phyloP scores from a whole-genome alignment of 1,140 invertebrate species.

The Drosophila sulfurigaster region DNA sequence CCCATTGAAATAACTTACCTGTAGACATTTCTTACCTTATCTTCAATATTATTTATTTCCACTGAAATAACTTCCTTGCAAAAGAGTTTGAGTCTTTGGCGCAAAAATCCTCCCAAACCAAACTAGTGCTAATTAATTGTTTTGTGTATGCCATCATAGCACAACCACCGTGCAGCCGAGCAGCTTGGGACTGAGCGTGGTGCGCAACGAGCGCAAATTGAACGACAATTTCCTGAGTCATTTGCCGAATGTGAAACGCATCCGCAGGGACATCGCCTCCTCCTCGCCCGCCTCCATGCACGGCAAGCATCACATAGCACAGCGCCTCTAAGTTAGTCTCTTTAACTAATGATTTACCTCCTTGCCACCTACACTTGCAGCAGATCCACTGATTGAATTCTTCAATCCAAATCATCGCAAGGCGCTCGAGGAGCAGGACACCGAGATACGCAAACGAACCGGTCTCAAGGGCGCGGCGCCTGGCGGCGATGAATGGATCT shows the following conservation, averaged over 20 bases:
- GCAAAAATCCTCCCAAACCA: neutral
- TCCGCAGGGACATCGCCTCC: conserved; percentile 57
- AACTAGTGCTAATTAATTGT: too few relatives aligned
- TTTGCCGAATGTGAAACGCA: conserved; percentile 37
- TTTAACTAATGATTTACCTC: too few relatives aligned
- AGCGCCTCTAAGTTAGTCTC: too few relatives aligned
- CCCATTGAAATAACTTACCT: too few relatives aligned
- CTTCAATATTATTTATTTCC: too few relatives aligned
- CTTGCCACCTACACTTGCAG: conserved; percentile 53
- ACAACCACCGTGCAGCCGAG: conserved; percentile 19
- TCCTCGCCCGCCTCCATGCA: conserved; percentile 67
- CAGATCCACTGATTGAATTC: conserved; percentile 88
- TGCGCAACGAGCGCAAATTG: conserved; percentile 63
- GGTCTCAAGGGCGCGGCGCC: conserved; percentile 87
- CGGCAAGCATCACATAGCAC: conserved; percentile 41
- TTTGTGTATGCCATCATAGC: neutral
- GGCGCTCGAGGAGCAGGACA: conserved; percentile 88
- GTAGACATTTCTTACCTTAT: too few relatives aligned
- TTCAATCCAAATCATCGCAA: conserved; percentile 88
- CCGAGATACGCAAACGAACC: conserved; percentile 86
- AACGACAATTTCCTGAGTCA: conserved; percentile 59
- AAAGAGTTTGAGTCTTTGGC: too few relatives aligned
- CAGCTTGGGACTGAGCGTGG: neutral
- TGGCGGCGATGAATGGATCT: conserved; percentile 90
- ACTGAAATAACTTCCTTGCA: too few relatives aligned